phyloP scores from a whole-genome alignment of 53 echinoderm and acorn worm species.

The Patiria pectinifera region DNA sequence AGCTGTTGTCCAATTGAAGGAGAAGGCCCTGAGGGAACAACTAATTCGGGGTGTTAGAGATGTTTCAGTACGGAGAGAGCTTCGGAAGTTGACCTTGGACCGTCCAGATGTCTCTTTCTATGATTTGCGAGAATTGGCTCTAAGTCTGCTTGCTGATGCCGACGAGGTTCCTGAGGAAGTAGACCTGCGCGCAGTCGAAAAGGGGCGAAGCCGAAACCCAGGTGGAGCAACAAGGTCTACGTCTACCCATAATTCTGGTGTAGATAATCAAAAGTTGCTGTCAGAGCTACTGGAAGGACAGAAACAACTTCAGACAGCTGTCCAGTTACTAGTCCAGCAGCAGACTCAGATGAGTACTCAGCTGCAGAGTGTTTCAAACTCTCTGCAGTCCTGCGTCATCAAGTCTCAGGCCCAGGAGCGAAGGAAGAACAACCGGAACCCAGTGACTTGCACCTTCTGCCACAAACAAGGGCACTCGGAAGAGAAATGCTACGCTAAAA shows the following conservation, averaged over 20 bases:
- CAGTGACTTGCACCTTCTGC: conserved; percentile 19
- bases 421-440: not conserved
- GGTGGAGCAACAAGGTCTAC: not conserved
- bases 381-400: not conserved
- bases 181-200: not conserved
- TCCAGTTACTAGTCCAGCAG: conserved; percentile 8
- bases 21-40: conserved; percentile 4
- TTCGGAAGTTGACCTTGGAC: not conserved
- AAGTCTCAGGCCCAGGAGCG: not conserved
- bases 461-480: conserved; percentile 11
- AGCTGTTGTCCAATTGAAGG: not conserved
- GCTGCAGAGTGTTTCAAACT: not conserved
- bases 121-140: conserved; percentile 3
- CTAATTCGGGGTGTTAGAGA: not conserved
- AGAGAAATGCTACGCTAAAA: conserved; percentile 9
- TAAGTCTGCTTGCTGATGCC: not conserved
- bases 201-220: not conserved
- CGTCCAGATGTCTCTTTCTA: not conserved
- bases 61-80: conserved; percentile 9
- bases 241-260: not conserved
- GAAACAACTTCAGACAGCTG: not conserved
- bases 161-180: not conserved
- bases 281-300: conserved; percentile 21
- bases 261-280: not conserved
- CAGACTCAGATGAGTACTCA: conserved; percentile 12